Evolutionary conservation across 2,888 invertebrate genomes (phyloP), one percentile per base, ranked within the genome.

Genomic region (Phalera bucephala): DNA sequence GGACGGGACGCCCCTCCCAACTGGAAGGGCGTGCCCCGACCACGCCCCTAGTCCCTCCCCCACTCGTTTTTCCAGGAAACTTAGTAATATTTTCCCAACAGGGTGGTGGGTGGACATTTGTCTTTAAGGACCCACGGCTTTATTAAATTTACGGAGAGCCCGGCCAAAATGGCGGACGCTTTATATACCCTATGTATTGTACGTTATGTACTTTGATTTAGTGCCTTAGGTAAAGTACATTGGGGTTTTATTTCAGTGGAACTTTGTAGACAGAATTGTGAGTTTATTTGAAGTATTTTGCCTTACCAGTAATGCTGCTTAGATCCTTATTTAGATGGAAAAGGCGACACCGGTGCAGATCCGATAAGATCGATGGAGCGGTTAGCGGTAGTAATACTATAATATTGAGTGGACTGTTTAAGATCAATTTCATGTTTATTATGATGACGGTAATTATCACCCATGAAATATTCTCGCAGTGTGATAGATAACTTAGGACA

Each of bases 61-160:
- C 34, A 41, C 31, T 34, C 48, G 49, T 61, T 64, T 67, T 64
- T 58, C 53, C 64, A 41, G 42, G 55, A 51, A 56, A 54, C 63
- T 78, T 77, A 78, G 60, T 75, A 78, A 77, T 59, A 66, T 65
- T 69, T 65, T 64, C 53, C 41, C 39, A 43, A 27, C 61, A 42
- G 78, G 80, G 79, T 65, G 77, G 74, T 49, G 76, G 79, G 80
- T 71, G 79, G 72, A 69, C 76, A 71, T 74, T 79, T 76, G 70
- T 77, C 78, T 79, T 72, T 64, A 61, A 58, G 56, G 61, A 67
- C 61, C 53, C 53, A 66, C 67, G 60, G 74, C 74, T 72, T 84
- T 83, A 86, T 83, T 83, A 80, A 84, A 84, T 82, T 76, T 76
- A 77, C 72, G 52, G 67, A 65, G 63, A 62, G 55, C 51, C 44